Evolutionary conservation across 2,888 invertebrate species (phyloP).

Genomic region (Heterodera filipjevi): DNA sequence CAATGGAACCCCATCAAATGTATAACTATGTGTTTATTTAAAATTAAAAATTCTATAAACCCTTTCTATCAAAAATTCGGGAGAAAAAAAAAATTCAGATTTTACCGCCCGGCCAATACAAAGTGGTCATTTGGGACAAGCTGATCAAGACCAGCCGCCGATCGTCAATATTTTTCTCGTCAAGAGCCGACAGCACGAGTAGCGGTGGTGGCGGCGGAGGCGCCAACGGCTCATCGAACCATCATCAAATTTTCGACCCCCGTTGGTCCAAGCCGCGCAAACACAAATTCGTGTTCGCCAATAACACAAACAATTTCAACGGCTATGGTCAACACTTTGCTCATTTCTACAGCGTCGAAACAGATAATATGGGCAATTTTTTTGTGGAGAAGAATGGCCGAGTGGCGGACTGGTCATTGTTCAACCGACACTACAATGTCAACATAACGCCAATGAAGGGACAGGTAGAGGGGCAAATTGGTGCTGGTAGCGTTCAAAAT

Average conservation of each 20-base stretch:
- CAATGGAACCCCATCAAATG: too few species aligned
- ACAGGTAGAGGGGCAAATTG: not conserved
- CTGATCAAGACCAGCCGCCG: not conserved
- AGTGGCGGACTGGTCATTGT: not conserved
- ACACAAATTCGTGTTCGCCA: not conserved
- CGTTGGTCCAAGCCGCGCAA: not conserved
- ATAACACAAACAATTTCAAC: not conserved
- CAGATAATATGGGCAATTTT: not conserved
- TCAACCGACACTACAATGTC: not conserved
- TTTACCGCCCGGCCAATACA: not conserved
- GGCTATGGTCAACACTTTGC: not conserved
- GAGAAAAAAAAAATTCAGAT: not conserved
- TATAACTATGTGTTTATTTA: too few species aligned
- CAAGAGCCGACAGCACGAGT: not conserved
- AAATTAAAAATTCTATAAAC: not conserved
- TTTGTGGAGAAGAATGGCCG: not conserved
- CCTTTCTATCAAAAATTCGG: not conserved
- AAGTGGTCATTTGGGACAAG: constrained; percentile 7
- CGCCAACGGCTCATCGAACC: too few species aligned
- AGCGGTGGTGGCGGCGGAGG: not conserved
- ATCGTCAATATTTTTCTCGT: not conserved
- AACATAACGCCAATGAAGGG: constrained; percentile 12
- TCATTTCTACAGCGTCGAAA: not conserved
- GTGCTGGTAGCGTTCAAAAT: too few species aligned
- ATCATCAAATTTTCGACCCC: not conserved